These are phyloP conservation scores for Channa argus DNA, from an alignment of 2,113 vertebrate species.

Conservation along the genomic window DNA sequence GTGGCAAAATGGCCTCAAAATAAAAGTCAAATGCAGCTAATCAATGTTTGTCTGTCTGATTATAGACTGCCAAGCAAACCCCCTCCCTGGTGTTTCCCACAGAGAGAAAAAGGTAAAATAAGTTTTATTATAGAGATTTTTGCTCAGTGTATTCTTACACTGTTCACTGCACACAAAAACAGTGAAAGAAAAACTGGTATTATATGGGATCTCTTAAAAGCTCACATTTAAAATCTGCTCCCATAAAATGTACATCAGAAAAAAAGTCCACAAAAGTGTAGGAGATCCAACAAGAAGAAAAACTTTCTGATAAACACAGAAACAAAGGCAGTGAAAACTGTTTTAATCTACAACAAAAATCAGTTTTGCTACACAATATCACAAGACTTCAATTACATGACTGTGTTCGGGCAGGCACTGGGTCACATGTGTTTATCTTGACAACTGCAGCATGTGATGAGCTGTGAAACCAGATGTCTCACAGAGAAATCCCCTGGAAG, in stretches of 20 bases:
- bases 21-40: constrained; percentile 21
- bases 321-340: neutral
- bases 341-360: neutral
- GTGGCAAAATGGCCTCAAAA: constrained; percentile 21
- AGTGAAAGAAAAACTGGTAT: neutral
- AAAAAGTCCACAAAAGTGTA: neutral
- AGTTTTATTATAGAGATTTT: constrained; percentile 4
- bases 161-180: neutral
- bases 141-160: neutral
- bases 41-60: constrained; percentile 40
- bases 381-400: constrained; percentile 46
- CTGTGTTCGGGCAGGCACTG: constrained; percentile 19
- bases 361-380: constrained; percentile 12
- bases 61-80: constrained; percentile 20
- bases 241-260: neutral
- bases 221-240: constrained; percentile 8
- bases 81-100: constrained; percentile 28
- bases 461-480: constrained; percentile 68
- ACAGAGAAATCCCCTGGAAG: constrained; percentile 61
- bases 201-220: neutral
- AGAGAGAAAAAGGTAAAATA: constrained; percentile 5
- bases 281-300: neutral
- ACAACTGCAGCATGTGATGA: constrained; percentile 62
- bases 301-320: neutral
- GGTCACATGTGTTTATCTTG: constrained; percentile 63